Evolutionary conservation across 2,888 invertebrate genomes (phyloP).

Genomic region (Volucella inanis): DNA sequence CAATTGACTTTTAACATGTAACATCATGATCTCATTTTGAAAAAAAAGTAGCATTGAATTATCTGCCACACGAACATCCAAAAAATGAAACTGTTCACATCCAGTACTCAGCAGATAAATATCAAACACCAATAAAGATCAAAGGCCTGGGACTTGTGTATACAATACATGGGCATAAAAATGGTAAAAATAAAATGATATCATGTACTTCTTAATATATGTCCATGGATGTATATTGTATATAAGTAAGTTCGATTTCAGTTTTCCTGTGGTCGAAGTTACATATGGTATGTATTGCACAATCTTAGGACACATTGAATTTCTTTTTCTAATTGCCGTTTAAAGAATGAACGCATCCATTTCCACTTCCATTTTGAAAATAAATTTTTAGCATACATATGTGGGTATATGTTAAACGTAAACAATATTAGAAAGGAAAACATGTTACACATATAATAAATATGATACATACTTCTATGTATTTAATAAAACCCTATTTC

Average conservation of each 20-base stretch:
- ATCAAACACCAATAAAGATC: conserved; percentile 45
- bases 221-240: conserved; percentile 65
- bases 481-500: no score
- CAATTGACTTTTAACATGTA: conserved; percentile 68
- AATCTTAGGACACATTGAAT: conserved; percentile 5
- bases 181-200: conserved; percentile 69
- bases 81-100: conserved; percentile 44
- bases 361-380: conserved; percentile 17
- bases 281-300: conserved; percentile 41
- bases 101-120: conserved; percentile 29
- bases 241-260: conserved; percentile 63
- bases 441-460: no score
- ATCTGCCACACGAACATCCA: conserved; percentile 14
- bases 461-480: no score
- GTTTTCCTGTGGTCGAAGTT: conserved; percentile 50
- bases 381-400: background rate
- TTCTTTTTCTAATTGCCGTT: conserved; percentile 57
- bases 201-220: conserved; percentile 54
- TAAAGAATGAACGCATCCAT: conserved; percentile 44
- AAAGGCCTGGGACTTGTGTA: conserved; percentile 34
- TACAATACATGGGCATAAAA: conserved; percentile 47
- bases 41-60: conserved; percentile 4
- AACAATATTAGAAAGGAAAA: no score
- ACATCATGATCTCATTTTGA: conserved; percentile 50
- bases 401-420: background rate